These are phyloP conservation scores for Amiota minor DNA, from an alignment of 2,888 invertebrate genomes.

Conservation along the genomic window DNA sequence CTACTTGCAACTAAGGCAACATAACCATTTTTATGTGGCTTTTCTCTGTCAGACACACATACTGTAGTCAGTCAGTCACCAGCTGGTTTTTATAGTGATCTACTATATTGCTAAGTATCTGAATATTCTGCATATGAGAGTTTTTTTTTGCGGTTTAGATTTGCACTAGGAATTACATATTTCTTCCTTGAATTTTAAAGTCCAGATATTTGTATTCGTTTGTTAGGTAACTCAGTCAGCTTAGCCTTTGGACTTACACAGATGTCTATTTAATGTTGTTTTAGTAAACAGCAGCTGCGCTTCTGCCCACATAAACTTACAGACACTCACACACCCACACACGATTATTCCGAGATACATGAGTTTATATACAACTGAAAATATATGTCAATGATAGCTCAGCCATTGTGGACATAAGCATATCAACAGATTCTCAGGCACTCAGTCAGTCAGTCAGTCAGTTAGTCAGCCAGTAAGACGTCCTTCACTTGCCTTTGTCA, in stretches of 20 bases:
- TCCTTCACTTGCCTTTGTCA: too few relatives aligned
- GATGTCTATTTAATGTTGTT: conserved; percentile 23
- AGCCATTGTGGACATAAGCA: conserved; percentile 12
- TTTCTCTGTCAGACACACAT: too few relatives aligned
- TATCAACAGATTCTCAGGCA: conserved; percentile 12
- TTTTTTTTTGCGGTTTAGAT: too few relatives aligned
- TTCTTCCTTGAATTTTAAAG: too few relatives aligned
- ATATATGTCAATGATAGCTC: conserved; percentile 35
- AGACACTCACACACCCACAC: background rate
- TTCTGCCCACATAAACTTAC: background rate
- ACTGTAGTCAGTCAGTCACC: too few relatives aligned
- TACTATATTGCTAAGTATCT: too few relatives aligned
- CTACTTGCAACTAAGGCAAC: too few relatives aligned
- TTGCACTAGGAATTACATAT: too few relatives aligned
- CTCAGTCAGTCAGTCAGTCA: background rate
- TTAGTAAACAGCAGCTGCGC: background rate
- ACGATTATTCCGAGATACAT: background rate
- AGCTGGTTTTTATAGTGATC: too few relatives aligned
- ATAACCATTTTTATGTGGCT: too few relatives aligned
- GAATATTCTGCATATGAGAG: too few relatives aligned
- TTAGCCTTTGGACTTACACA: background rate
- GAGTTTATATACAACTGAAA: conserved; percentile 9
- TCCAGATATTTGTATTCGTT: background rate
- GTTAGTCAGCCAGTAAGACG: background rate
- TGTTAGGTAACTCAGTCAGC: conserved; percentile 13